A percentile compares a stretch with the other conserved stretches of the same genome.
These are phyloP conservation scores for Holacanthus passer DNA, from an alignment of 2,113 vertebrate genomes.

Conservation along the genomic window DNA sequence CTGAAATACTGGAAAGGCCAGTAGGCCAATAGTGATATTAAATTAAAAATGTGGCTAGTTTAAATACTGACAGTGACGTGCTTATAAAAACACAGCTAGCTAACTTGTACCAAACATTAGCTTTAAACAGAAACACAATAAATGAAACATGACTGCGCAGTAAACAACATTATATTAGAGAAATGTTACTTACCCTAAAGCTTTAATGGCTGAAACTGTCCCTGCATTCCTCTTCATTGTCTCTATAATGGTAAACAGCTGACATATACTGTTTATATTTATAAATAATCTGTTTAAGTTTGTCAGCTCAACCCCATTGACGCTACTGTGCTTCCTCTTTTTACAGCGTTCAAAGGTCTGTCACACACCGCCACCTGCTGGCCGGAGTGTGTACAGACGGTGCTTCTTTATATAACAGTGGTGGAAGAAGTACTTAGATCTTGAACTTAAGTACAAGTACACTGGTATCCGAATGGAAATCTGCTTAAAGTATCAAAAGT, in stretches of 20 bases:
- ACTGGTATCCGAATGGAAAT: no score
- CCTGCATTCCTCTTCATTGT: slow-evolving; percentile 70
- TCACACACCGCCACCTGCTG: slow-evolving; percentile 46
- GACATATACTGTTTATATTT: no score
- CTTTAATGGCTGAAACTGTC: slow-evolving; percentile 70
- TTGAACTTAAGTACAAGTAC: no score
- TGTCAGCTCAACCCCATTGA: no score
- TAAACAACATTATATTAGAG: neutral
- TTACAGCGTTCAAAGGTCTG: neutral
- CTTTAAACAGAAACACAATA: neutral
- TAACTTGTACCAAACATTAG: neutral
- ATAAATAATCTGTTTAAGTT: no score
- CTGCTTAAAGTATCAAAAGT: no score
- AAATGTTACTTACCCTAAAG: slow-evolving; percentile 73
- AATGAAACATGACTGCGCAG: neutral
- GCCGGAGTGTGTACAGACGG: slow-evolving; percentile 12
- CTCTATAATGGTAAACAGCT: neutral
- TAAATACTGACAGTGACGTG: neutral
- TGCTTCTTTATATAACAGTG: neutral
- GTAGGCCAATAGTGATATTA: neutral
- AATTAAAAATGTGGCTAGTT: neutral
- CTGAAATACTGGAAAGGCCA: neutral
- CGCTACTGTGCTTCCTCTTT: slow-evolving; percentile 14
- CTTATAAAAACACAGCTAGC: neutral
- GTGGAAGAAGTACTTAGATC: no score